phyloP scores from a whole-genome alignment of 2,888 invertebrate genomes.

The Drosophila mimica region DNA sequence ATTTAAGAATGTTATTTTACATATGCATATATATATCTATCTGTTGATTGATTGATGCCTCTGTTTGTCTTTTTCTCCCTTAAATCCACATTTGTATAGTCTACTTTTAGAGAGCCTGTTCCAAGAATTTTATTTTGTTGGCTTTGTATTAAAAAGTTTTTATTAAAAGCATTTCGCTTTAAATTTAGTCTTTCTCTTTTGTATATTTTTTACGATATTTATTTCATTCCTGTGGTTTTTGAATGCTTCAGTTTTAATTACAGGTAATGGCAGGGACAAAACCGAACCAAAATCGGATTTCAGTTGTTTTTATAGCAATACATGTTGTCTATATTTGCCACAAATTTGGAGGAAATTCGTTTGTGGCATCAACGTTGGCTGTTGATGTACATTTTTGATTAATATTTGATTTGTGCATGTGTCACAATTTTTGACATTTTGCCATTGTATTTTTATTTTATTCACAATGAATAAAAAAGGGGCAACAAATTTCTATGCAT shows the following conservation, averaged over 20 bases:
- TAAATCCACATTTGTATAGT: not conserved
- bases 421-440: conserved; percentile 4
- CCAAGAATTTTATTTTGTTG: not conserved
- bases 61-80: not conserved
- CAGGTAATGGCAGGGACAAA: not conserved
- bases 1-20: too few species aligned
- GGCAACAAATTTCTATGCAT: not conserved
- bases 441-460: not conserved
- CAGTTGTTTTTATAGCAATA: not conserved
- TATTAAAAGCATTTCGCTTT: accelerated
- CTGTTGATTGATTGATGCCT: not conserved
- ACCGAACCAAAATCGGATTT: not conserved
- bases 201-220: not conserved
- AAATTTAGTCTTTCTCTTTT: not conserved
- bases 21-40: not conserved
- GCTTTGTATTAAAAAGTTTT: not conserved
- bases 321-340: not conserved
- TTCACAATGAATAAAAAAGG: not conserved
- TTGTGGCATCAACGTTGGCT: not conserved
- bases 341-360: not conserved
- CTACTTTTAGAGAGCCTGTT: not conserved
- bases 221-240: not conserved
- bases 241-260: not conserved
- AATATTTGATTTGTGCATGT: conserved; percentile 3
- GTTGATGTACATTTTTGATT: not conserved